Percentiles rank a stretch among this genome's conserved stretches.
Conservation (phyloP, 2,113 vertebrate species). For the Scalopus aquaticus region DNA sequence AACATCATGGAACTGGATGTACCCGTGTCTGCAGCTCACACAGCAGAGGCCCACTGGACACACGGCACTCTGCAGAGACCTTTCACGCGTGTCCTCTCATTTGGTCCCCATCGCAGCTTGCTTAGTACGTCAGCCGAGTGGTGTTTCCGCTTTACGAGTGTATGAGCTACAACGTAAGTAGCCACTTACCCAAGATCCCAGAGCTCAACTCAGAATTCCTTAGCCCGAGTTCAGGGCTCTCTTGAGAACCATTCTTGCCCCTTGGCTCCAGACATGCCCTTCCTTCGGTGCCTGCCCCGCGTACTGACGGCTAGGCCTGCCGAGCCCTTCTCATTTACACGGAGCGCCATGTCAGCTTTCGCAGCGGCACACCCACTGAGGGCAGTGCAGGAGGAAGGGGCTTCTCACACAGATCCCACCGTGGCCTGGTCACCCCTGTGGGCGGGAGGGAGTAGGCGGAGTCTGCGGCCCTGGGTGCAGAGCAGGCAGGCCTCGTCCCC, state of each 20-base stretch:
- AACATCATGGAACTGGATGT: neutral
- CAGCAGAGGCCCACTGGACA: neutral
- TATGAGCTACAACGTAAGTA: neutral
- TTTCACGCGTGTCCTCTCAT: neutral
- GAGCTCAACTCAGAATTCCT: neutral
- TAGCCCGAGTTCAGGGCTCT: neutral
- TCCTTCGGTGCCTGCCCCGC: neutral
- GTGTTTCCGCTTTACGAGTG: neutral
- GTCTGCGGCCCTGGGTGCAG: neutral
- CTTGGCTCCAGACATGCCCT: neutral
- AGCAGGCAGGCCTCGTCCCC: neutral
- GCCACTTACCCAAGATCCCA: neutral
- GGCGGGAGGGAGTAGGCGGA: neutral
- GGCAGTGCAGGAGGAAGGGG: neutral
- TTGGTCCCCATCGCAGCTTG: neutral
- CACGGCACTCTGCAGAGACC: neutral
- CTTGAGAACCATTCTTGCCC: neutral
- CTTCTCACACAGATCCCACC: neutral
- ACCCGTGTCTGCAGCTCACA: neutral
- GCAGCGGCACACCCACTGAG: neutral
- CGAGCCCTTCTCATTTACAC: too few species aligned
- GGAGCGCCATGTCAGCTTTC: neutral
- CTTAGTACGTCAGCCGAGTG: neutral
- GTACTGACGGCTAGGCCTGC: neutral
- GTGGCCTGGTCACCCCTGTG: accelerated